Percentiles rank a stretch among this genome's conserved stretches.
Conservation (phyloP, 2,113 vertebrate genomes). For the Myodes glareolus region DNA sequence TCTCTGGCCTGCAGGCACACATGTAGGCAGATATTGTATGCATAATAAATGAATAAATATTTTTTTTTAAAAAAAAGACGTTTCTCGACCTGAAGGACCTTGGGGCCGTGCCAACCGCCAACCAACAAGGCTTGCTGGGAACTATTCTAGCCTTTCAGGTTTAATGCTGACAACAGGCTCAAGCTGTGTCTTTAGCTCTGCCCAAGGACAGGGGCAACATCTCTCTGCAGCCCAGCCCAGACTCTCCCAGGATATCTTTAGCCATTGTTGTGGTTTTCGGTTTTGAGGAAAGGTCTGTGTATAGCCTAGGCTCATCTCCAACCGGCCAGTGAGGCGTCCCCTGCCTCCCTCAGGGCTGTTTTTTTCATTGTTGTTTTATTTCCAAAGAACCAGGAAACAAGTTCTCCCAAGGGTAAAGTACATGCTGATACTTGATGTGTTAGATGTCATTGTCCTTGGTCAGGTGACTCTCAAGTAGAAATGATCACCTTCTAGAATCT, state of each 20-base stretch:
- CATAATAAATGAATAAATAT: no score
- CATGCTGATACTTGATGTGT: constrained; percentile 1
- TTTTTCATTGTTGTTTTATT: not conserved
- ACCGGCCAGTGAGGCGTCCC: no score
- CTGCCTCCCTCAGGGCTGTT: not conserved
- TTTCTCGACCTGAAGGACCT: not conserved
- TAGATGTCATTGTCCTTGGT: not conserved
- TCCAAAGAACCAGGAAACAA: constrained; percentile 18
- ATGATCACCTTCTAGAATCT: not conserved
- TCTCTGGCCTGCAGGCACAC: no score
- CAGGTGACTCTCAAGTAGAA: constrained; percentile 28
- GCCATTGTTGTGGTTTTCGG: not conserved
- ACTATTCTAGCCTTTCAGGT: not conserved
- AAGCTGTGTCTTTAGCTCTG: not conserved
- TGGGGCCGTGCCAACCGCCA: not conserved
- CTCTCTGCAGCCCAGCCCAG: not conserved
- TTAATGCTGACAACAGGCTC: not conserved
- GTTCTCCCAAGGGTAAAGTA: constrained; percentile 49
- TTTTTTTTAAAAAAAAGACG: no score
- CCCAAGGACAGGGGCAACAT: not conserved
- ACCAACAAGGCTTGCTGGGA: not conserved
- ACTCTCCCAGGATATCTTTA: not conserved
- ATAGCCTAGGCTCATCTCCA: not conserved
- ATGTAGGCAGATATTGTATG: no score
- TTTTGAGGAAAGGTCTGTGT: not conserved